phyloP scores from a whole-genome alignment of 2,113 vertebrate species.

The Setophaga petechia region DNA sequence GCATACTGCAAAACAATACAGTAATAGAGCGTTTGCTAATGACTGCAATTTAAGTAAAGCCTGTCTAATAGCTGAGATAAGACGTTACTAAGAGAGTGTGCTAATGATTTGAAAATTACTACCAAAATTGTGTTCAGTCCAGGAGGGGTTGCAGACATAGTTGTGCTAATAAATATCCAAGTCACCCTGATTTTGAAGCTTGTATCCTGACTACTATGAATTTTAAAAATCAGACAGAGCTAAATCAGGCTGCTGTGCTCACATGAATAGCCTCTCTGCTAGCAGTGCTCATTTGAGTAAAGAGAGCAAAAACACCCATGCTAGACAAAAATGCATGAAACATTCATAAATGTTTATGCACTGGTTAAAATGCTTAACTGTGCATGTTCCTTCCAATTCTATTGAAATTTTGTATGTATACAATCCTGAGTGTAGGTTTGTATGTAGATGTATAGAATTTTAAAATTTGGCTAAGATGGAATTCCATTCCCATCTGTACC shows the following conservation, averaged over 20 bases:
- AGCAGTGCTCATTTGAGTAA: neutral
- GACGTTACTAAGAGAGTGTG: slow-evolving; percentile 15
- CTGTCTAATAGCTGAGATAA: slow-evolving; percentile 46
- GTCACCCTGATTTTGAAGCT: slow-evolving; percentile 30
- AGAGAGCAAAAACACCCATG: neutral
- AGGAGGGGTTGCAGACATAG: neutral
- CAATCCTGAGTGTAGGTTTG: neutral
- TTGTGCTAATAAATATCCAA: slow-evolving; percentile 44
- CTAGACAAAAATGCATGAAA: neutral
- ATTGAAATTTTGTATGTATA: neutral
- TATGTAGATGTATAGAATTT: neutral
- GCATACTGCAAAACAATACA: slow-evolving; percentile 35
- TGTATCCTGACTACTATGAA: neutral
- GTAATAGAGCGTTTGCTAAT: slow-evolving; percentile 41
- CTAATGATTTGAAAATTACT: slow-evolving; percentile 61
- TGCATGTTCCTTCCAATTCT: neutral
- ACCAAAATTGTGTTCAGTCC: slow-evolving; percentile 16
- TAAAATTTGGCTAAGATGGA: neutral
- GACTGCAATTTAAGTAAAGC: slow-evolving; percentile 43
- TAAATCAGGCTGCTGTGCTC: slow-evolving; percentile 1
- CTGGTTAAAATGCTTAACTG: neutral
- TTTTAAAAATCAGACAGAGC: neutral
- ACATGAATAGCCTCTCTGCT: neutral
- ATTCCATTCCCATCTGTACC: neutral
- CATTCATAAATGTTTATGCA: neutral